A percentile compares a stretch with the other conserved stretches of the same genome.
Evolutionary conservation across 2,113 vertebrate genomes (phyloP).

Genomic region (Leucopternis melanops): DNA sequence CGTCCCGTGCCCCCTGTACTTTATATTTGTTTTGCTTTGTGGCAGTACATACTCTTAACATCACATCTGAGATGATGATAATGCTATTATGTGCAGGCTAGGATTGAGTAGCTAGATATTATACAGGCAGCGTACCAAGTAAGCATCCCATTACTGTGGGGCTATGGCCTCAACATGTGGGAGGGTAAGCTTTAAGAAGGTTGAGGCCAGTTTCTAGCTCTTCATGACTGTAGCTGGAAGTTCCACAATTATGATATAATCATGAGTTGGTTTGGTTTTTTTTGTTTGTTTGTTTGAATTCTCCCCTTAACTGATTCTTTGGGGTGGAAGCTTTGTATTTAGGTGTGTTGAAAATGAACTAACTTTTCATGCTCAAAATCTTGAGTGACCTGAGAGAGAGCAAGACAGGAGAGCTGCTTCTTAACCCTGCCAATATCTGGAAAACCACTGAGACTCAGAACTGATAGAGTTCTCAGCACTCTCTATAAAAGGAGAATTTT

Average conservation of each 20-base stretch:
- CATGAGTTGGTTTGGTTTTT: fast-evolving
- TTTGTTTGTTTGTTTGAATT: not conserved
- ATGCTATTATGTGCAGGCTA: not conserved
- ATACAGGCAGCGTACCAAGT: not conserved
- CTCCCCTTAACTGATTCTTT: not conserved
- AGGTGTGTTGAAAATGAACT: not conserved
- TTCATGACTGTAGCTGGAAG: not conserved
- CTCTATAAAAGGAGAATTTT: not conserved
- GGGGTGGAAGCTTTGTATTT: not conserved
- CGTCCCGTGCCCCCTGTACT: not conserved
- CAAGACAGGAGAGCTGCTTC: not conserved
- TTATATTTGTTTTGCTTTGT: not conserved
- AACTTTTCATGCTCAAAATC: not conserved
- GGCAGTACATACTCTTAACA: not conserved
- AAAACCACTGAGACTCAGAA: not conserved
- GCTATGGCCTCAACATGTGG: fast-evolving
- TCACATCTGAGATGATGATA: not conserved
- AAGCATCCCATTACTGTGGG: not conserved
- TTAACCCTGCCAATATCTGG: not conserved
- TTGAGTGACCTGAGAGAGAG: not conserved
- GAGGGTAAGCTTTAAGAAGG: not conserved
- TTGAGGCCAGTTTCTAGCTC: not conserved
- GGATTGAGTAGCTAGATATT: not conserved
- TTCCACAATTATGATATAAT: not conserved
- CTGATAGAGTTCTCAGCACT: not conserved